phyloP scores from a whole-genome alignment of 2,797 vertebrate species.

The Silurus lanzhouensis region DNA sequence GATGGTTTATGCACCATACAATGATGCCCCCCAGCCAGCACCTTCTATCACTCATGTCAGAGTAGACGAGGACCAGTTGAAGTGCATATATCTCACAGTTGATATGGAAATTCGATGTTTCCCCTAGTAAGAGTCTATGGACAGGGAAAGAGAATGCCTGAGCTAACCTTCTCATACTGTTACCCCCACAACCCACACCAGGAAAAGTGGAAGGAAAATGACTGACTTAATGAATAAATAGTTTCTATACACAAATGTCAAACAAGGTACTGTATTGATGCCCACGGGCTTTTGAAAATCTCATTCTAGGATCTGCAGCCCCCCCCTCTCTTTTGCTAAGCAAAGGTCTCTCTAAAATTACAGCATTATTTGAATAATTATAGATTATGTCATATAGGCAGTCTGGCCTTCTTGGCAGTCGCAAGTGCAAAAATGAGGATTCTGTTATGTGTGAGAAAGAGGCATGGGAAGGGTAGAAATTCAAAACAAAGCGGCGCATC shows the following conservation, averaged over 20 bases:
- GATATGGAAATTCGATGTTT: not conserved
- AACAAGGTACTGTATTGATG: not conserved
- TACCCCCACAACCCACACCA: not conserved
- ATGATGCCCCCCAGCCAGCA: too few species aligned
- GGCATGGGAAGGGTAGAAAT: not conserved
- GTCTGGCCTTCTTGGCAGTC: not conserved
- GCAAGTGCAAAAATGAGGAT: not conserved
- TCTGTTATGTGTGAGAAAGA: not conserved
- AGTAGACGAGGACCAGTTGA: not conserved
- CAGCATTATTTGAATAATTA: constrained; percentile 10
- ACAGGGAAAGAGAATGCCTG: not conserved
- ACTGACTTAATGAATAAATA: not conserved
- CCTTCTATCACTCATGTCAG: not conserved
- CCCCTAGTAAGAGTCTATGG: not conserved
- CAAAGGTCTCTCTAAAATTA: not conserved
- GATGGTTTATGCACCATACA: not conserved
- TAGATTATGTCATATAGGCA: not conserved
- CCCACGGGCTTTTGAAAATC: not conserved
- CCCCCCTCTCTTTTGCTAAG: not conserved
- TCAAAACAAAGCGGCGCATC: not conserved
- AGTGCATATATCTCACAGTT: not conserved
- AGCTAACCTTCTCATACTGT: not conserved
- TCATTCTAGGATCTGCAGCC: not conserved
- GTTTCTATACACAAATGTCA: not conserved
- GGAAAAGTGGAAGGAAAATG: not conserved